phyloP scores from a whole-genome alignment of 1,140 invertebrate genomes.

The Lucilia cuprina region DNA sequence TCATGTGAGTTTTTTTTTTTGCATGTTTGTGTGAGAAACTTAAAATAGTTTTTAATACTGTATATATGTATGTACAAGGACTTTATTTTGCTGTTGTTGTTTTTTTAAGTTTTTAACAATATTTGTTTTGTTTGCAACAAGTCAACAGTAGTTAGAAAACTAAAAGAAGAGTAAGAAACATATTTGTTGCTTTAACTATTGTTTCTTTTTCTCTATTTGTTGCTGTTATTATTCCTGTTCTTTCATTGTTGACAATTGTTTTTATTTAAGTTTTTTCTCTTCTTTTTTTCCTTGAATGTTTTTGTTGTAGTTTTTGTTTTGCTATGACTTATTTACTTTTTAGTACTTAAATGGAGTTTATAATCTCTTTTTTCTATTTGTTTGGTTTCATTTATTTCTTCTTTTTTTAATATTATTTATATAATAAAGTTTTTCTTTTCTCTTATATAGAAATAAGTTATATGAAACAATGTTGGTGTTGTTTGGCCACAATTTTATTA shows the following conservation, averaged over 20 bases:
- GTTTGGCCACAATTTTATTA: not conserved
- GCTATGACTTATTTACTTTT: not conserved
- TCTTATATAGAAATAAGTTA: not conserved
- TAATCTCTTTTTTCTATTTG: not conserved
- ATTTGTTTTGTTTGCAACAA: constrained; percentile 31
- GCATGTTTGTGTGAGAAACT: constrained; percentile 44
- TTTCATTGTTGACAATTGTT: not conserved
- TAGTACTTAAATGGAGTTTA: not conserved
- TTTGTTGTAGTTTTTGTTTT: not conserved
- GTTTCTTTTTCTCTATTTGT: not conserved
- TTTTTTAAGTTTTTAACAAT: constrained; percentile 22
- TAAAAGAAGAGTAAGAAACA: not conserved
- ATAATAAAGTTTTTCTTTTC: not conserved
- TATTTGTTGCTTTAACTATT: constrained; percentile 6
- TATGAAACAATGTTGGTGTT: not conserved
- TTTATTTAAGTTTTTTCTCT: not conserved
- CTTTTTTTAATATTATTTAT: not conserved
- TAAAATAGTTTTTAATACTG: constrained; percentile 41
- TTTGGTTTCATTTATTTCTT: not conserved
- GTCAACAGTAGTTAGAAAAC: constrained; percentile 28
- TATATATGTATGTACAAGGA: constrained; percentile 57
- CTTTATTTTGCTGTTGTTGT: constrained; percentile 50
- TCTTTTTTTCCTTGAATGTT: not conserved
- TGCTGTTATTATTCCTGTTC: not conserved
- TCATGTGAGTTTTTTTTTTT: not conserved